Percentiles rank a stretch among this genome's conserved stretches.
phyloP scores from a whole-genome alignment of 2,888 invertebrate genomes.

The Trichogramma dendrolimi region DNA sequence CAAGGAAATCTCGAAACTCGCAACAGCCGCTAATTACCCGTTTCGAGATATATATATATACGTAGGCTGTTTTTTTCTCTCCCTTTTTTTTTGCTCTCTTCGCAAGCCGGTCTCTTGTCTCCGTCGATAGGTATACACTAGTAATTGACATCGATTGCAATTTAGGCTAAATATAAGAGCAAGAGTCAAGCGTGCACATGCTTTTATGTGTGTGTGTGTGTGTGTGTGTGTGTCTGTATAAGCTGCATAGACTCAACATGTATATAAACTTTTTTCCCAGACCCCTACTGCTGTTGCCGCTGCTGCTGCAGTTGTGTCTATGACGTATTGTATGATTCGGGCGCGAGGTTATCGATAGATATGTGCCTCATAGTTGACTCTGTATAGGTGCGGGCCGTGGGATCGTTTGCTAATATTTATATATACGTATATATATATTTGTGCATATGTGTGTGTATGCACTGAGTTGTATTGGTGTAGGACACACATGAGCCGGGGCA shows the following conservation, averaged over 20 bases:
- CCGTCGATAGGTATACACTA: background rate
- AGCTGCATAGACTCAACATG: too few species aligned
- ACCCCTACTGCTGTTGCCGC: too few species aligned
- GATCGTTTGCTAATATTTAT: background rate
- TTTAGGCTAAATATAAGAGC: background rate
- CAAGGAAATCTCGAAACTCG: too few species aligned
- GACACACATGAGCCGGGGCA: too few species aligned
- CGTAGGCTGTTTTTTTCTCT: background rate
- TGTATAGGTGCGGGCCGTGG: constrained; percentile 9
- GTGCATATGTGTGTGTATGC: too few species aligned
- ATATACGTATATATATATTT: too few species aligned
- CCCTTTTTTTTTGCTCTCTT: constrained; percentile 1
- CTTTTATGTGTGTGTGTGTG: constrained; percentile 11
- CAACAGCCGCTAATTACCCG: too few species aligned
- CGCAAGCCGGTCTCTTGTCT: constrained; percentile 6
- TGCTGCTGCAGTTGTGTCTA: too few species aligned
- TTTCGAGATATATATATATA: too few species aligned
- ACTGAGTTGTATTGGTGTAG: too few species aligned
- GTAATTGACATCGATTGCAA: constrained; percentile 20
- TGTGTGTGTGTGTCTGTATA: constrained; percentile 1
- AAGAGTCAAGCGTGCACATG: background rate
- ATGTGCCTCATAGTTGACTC: too few species aligned
- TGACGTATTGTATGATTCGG: constrained; percentile 3
- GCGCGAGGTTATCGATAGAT: constrained; percentile 4
- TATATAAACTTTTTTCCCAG: too few species aligned